Conservation (phyloP, 2,113 vertebrate species). For the Boulengeromyrus knoepffleri region DNA sequence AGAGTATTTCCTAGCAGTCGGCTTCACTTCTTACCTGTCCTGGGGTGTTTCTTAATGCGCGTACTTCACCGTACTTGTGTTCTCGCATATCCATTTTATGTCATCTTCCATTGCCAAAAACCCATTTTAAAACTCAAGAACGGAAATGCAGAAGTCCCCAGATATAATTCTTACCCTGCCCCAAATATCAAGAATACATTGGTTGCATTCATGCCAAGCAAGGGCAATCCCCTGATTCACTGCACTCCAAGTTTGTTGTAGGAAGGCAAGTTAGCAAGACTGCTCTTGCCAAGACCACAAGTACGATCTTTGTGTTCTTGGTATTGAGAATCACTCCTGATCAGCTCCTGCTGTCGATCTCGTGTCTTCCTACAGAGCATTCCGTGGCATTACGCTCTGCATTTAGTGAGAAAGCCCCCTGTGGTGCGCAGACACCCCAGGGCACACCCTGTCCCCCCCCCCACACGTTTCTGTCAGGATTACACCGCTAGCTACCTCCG, state of each 20-base stretch:
- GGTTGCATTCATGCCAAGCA: background rate
- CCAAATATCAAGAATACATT: background rate
- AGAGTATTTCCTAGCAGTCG: background rate
- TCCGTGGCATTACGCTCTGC: too few species aligned
- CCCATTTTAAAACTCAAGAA: background rate
- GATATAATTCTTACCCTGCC: background rate
- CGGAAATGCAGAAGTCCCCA: background rate
- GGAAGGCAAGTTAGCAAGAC: too few species aligned
- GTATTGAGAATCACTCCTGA: background rate
- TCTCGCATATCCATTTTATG: background rate
- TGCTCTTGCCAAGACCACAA: too few species aligned
- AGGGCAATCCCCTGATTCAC: background rate
- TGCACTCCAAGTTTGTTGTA: background rate
- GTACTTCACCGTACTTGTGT: background rate
- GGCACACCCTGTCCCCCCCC: background rate
- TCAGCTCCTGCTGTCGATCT: background rate
- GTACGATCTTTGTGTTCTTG: too few species aligned
- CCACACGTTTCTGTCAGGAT: background rate
- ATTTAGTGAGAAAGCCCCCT: background rate
- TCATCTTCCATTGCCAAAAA: background rate
- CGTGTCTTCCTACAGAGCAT: background rate
- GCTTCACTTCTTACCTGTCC: background rate
- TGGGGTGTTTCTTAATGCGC: background rate
- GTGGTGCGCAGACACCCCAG: background rate
- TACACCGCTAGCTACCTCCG: background rate